A percentile compares a stretch with the other conserved stretches of the same genome.
phyloP scores from a whole-genome alignment of 2,113 vertebrate genomes.

The Indri indri region DNA sequence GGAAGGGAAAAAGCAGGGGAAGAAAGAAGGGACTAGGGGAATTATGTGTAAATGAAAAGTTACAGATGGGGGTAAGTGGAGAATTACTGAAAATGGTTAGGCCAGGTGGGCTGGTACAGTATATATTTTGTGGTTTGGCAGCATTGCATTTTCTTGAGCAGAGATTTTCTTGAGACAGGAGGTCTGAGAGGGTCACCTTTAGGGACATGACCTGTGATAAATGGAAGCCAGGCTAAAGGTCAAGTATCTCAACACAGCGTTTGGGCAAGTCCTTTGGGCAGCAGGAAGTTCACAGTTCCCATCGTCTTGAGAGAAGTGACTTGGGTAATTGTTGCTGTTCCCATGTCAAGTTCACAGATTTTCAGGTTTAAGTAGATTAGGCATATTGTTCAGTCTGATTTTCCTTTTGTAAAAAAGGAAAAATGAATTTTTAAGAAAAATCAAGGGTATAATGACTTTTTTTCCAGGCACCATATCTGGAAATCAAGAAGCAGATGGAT shows the following conservation, averaged over 20 bases:
- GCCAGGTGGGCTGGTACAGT: neutral
- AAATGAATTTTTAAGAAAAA: constrained; percentile 20
- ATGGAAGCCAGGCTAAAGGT: neutral
- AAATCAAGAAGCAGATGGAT: constrained; percentile 97
- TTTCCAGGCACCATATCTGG: constrained; percentile 93
- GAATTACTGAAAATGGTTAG: neutral
- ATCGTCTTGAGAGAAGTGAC: neutral
- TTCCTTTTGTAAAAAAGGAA: constrained; percentile 55
- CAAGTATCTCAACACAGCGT: neutral
- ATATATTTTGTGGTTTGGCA: neutral
- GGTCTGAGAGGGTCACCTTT: too few relatives aligned
- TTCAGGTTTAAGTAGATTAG: constrained; percentile 9
- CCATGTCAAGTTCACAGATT: neutral
- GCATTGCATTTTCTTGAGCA: neutral
- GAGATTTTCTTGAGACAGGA: neutral
- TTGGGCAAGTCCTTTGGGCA: too few relatives aligned
- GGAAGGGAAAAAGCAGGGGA: neutral
- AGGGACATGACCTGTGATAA: neutral
- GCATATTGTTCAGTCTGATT: neutral
- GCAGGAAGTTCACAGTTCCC: neutral
- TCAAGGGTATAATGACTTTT: constrained; percentile 64
- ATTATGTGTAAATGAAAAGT: neutral
- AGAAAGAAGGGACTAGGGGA: neutral
- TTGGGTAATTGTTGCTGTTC: neutral
- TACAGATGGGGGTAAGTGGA: neutral